Evolutionary conservation across 2,797 vertebrate species (phyloP).

Genomic region (Lepus townsendii): DNA sequence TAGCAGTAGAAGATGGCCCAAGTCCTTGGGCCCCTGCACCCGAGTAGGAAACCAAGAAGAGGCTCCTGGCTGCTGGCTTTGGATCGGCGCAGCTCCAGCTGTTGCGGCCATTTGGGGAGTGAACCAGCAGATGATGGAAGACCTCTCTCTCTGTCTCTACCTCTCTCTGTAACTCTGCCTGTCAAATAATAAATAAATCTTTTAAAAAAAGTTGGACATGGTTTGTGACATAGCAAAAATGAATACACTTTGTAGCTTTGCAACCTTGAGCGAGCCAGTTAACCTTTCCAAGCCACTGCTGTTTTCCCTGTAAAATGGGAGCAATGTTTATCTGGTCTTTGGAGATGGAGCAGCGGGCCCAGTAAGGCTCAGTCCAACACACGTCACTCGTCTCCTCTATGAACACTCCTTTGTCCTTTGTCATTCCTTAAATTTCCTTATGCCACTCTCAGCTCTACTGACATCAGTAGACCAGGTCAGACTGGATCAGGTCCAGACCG

Average conservation of each 20-base stretch:
- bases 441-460: neutral
- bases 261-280: neutral
- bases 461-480: too few relatives aligned
- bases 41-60: too few relatives aligned
- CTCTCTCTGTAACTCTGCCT: too few relatives aligned
- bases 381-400: neutral
- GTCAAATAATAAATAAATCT: too few relatives aligned
- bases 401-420: neutral
- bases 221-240: constrained; percentile 12
- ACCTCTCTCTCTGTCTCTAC: too few relatives aligned
- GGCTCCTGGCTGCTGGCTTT: too few relatives aligned
- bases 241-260: neutral
- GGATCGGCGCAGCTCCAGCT: too few relatives aligned
- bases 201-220: neutral
- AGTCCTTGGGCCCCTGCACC: too few relatives aligned
- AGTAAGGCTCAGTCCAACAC: neutral
- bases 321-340: neutral
- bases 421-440: neutral
- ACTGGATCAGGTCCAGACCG: too few relatives aligned
- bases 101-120: too few relatives aligned
- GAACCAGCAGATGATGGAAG: too few relatives aligned
- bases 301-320: neutral
- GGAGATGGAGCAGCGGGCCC: neutral
- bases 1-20: too few relatives aligned
- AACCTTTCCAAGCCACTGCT: neutral